Conservation (phyloP, 2,113 vertebrate genomes). For the Ammodytes marinus region DNA sequence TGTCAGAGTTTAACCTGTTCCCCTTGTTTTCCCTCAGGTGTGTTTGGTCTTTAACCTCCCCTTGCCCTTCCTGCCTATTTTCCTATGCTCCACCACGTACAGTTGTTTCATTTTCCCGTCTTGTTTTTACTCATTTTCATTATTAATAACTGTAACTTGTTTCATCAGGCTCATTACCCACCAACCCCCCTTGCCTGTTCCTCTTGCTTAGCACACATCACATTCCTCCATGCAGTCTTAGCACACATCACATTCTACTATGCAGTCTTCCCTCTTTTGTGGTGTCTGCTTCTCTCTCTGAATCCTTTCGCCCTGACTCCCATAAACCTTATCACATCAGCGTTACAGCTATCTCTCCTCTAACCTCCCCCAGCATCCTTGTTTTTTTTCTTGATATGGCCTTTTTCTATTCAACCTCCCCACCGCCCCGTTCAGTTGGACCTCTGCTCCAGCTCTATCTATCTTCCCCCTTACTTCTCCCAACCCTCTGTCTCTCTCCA, state of each 20-base stretch:
- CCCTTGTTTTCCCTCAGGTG: slow-evolving; percentile 60
- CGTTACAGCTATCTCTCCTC: slow-evolving; percentile 57
- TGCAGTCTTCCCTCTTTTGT: slow-evolving; percentile 18
- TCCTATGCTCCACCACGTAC: slow-evolving; percentile 13
- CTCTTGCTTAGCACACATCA: slow-evolving; percentile 48
- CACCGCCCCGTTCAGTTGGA: slow-evolving; percentile 44
- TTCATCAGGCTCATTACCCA: slow-evolving; percentile 74
- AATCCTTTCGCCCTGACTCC: slow-evolving; percentile 47
- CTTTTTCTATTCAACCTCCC: slow-evolving; percentile 52
- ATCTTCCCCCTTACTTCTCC: slow-evolving; percentile 59
- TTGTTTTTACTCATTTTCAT: slow-evolving; percentile 63
- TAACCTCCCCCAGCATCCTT: slow-evolving; percentile 49
- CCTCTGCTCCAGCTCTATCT: slow-evolving; percentile 63
- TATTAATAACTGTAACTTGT: slow-evolving; percentile 69
- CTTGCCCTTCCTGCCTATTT: slow-evolving; percentile 24
- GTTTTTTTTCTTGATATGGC: slow-evolving; percentile 58
- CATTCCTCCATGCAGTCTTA: slow-evolving; percentile 24
- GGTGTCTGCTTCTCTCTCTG: slow-evolving; percentile 37
- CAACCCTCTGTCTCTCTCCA: slow-evolving; percentile 72
- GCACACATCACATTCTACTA: slow-evolving; percentile 23
- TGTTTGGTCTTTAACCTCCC: slow-evolving; percentile 52
- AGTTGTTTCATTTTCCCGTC: slow-evolving; percentile 46
- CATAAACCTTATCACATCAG: slow-evolving; percentile 64
- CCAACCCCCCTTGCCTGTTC: slow-evolving; percentile 52
- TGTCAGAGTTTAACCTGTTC: slow-evolving; percentile 67